These are phyloP conservation scores for Leucophora obtusa DNA, from an alignment of 2,888 invertebrate genomes.

Conservation along the genomic window DNA sequence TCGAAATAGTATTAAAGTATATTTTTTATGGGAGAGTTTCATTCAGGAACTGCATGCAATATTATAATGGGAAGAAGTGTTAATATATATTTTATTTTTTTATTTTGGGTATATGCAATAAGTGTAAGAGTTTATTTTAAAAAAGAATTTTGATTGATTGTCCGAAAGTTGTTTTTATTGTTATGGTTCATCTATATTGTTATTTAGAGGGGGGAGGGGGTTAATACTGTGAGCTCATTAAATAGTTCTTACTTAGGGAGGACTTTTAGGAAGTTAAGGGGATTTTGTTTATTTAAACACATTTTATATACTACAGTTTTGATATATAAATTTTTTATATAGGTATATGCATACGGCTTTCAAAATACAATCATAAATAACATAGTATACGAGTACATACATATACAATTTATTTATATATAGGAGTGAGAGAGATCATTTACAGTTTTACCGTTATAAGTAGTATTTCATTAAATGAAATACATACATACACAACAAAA, in stretches of 20 bases:
- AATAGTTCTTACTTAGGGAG: background rate
- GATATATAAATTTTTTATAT: slow-evolving; percentile 1
- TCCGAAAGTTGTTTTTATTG: slow-evolving; percentile 72
- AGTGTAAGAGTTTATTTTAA: slow-evolving; percentile 41
- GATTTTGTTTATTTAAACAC: background rate
- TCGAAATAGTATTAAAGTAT: slow-evolving; percentile 52
- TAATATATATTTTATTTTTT: slow-evolving; percentile 7
- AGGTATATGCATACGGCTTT: slow-evolving; percentile 27
- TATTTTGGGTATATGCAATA: slow-evolving; percentile 11
- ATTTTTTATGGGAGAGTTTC: slow-evolving; percentile 28
- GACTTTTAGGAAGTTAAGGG: slow-evolving; percentile 22
- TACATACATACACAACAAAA: background rate
- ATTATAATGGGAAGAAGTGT: slow-evolving; percentile 9
- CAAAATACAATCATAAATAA: slow-evolving; percentile 20
- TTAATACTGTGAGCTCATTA: slow-evolving; percentile 13
- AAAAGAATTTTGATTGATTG: slow-evolving; percentile 76
- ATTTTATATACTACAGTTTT: background rate
- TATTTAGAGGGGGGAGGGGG: slow-evolving; percentile 23
- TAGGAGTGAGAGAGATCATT: background rate
- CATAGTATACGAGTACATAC: slow-evolving; percentile 5
- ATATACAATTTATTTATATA: slow-evolving; percentile 10
- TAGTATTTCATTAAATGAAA: background rate
- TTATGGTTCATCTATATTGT: slow-evolving; percentile 43
- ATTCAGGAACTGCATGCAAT: slow-evolving; percentile 59
- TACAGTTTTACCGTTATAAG: background rate